These are phyloP conservation scores for Barnardius zonarius DNA, from an alignment of 2,113 vertebrate species.

Conservation along the genomic window DNA sequence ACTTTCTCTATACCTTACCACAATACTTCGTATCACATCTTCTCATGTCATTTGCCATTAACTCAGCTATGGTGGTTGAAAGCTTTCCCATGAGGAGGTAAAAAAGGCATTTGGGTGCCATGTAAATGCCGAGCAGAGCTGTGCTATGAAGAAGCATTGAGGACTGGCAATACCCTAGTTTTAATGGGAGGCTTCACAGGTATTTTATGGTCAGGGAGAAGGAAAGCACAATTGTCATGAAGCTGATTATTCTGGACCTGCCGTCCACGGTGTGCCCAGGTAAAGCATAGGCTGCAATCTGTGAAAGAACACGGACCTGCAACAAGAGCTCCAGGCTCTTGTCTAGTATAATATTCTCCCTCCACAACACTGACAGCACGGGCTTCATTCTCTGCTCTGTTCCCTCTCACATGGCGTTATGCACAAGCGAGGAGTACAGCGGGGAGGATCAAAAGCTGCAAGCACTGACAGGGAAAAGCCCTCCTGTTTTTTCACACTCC, in stretches of 20 bases:
- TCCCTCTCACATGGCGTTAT: background rate
- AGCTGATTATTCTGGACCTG: background rate
- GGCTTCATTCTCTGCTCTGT: background rate
- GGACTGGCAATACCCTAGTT: background rate
- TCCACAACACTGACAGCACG: background rate
- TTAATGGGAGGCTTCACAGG: background rate
- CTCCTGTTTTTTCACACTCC: background rate
- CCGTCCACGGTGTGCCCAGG: background rate
- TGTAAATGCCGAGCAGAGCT: background rate
- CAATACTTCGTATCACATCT: background rate
- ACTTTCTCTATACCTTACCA: background rate
- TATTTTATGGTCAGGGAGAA: background rate
- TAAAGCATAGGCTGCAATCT: background rate
- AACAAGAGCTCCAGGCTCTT: background rate
- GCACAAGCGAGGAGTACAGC: background rate
- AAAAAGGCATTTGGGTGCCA: background rate
- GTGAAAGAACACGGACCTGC: background rate
- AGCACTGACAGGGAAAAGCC: background rate
- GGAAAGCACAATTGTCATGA: background rate
- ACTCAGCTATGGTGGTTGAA: background rate
- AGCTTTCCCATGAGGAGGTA: background rate
- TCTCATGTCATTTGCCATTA: background rate
- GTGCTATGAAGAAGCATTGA: background rate
- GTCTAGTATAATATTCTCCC: background rate
- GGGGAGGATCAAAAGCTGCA: background rate